These are phyloP conservation scores for Helicoverpa armigera DNA, from an alignment of 1,140 invertebrate species.

Conservation along the genomic window DNA sequence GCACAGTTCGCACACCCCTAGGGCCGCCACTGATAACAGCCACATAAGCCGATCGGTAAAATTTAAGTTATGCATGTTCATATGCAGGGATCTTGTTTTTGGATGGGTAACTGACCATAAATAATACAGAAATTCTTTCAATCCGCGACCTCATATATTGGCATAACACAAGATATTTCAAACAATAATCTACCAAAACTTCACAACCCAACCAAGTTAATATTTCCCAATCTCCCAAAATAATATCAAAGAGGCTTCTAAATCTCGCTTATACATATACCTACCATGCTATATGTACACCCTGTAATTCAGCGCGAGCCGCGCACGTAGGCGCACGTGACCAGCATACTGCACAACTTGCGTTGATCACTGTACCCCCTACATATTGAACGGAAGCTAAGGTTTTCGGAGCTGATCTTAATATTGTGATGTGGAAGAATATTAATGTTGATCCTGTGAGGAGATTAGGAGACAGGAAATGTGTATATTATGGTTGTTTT, in stretches of 20 bases:
- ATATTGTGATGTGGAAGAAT: conserved; percentile 29
- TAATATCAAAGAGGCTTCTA: conserved; percentile 20
- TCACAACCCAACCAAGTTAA: conserved; percentile 7
- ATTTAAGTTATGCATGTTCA: too few relatives aligned
- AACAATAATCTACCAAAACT: not conserved
- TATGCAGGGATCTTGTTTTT: too few relatives aligned
- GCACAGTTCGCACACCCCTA: too few relatives aligned
- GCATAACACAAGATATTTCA: not conserved
- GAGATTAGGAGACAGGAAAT: not conserved
- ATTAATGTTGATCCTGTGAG: conserved; percentile 1
- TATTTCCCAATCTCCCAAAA: conserved; percentile 17
- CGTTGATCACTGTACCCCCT: conserved; percentile 31
- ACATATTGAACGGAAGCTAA: conserved; percentile 33
- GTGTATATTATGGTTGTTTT: too few relatives aligned
- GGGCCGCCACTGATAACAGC: too few relatives aligned
- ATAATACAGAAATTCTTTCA: too few relatives aligned
- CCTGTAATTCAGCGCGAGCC: conserved; percentile 32
- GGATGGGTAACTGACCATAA: too few relatives aligned
- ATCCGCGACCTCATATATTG: not conserved
- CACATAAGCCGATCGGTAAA: too few relatives aligned
- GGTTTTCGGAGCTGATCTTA: conserved; percentile 21
- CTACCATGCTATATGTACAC: conserved; percentile 17
- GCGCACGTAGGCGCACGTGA: conserved; percentile 41
- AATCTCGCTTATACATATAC: conserved; percentile 12
- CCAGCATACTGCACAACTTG: conserved; percentile 28